phyloP scores from a whole-genome alignment of 2,797 vertebrate genomes.

The Neosilurus hyrtlii region DNA sequence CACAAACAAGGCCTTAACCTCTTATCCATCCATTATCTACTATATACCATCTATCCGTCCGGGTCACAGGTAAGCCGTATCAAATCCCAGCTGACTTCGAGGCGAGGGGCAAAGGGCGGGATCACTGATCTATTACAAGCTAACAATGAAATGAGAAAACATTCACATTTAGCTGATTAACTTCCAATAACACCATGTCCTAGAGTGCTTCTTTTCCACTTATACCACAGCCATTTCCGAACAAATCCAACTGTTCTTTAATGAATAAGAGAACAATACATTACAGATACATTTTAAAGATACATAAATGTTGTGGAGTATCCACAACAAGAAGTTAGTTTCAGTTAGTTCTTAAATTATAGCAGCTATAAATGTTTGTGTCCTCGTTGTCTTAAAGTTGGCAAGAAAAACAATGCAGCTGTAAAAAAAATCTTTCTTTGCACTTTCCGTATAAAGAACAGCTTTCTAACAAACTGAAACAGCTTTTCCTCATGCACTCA shows the following conservation, averaged over 20 bases:
- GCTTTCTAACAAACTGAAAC: not conserved
- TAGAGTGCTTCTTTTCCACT: not conserved
- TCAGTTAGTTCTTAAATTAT: not conserved
- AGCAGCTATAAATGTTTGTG: not conserved
- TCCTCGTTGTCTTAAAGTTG: not conserved
- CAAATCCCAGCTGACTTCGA: no score
- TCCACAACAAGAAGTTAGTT: not conserved
- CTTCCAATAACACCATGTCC: not conserved
- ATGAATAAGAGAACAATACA: not conserved
- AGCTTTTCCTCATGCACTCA: no score
- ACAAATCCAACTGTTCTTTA: not conserved
- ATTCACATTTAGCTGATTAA: not conserved
- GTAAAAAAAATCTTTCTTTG: not conserved
- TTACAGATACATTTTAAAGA: not conserved
- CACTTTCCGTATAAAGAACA: not conserved
- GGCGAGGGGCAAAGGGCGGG: no score
- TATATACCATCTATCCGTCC: no score
- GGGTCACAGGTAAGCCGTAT: no score
- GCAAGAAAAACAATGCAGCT: not conserved
- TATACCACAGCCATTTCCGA: not conserved
- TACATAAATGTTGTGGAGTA: not conserved
- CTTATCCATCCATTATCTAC: no score
- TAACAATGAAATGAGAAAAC: no score
- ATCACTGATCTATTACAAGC: no score
- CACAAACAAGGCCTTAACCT: not conserved